Percentiles rank a stretch among this genome's conserved stretches.
Conservation (phyloP, 2,797 vertebrate species). For the Spinibarbus caldwelli region DNA sequence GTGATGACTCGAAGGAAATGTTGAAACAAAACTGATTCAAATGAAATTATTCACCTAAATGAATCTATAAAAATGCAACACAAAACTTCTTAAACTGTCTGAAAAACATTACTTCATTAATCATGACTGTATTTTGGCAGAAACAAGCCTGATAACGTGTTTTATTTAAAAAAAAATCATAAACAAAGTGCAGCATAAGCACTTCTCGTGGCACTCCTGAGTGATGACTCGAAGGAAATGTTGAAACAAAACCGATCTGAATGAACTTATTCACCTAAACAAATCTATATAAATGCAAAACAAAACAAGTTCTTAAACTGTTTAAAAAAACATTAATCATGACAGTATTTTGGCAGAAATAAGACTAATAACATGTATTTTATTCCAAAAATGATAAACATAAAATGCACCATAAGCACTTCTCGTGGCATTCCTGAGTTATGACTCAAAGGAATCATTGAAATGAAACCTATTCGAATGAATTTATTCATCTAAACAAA, state of each 20-base stretch:
- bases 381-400: not conserved
- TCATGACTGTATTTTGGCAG: not conserved
- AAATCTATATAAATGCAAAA: not conserved
- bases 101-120: not conserved
- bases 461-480: not conserved
- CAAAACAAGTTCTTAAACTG: not conserved
- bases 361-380: not conserved
- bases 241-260: not conserved
- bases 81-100: not conserved
- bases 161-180: not conserved
- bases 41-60: not conserved
- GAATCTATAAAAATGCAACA: not conserved
- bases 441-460: not conserved
- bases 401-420: not conserved
- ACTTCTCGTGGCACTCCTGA: not conserved
- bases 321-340: not conserved
- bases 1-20: not conserved
- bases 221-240: not conserved
- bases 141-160: not conserved
- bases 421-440: not conserved
- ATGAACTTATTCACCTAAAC: not conserved
- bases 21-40: not conserved
- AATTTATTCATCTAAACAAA: not conserved
- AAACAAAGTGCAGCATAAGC: not conserved
- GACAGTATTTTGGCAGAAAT: not conserved